Percentiles rank a stretch among this genome's conserved stretches.
These are phyloP conservation scores for Chionomys nivalis DNA, from an alignment of 2,113 vertebrate genomes.

Conservation along the genomic window DNA sequence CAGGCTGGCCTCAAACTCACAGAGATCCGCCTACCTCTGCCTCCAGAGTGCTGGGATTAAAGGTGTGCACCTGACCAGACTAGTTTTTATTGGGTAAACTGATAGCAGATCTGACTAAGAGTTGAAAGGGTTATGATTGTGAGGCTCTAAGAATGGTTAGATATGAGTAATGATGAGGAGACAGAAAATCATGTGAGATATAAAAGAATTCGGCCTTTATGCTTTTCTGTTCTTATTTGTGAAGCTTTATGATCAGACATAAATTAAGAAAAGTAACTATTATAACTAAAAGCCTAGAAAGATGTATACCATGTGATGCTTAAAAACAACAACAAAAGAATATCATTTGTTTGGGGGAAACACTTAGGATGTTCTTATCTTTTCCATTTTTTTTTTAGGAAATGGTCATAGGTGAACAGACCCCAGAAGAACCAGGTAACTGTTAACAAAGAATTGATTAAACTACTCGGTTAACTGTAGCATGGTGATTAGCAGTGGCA, in stretches of 20 bases:
- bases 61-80: no score
- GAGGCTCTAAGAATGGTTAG: not conserved
- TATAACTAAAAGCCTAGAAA: slow-evolving; percentile 4
- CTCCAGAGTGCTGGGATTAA: no score
- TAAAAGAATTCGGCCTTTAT: not conserved
- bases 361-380: slow-evolving; percentile 51
- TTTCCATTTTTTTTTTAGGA: slow-evolving; percentile 87
- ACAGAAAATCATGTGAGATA: not conserved
- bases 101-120: not conserved
- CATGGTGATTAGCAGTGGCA: not conserved
- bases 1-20: no score
- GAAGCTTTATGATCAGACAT: slow-evolving; percentile 44
- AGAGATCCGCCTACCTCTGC: no score
- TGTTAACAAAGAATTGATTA: slow-evolving; percentile 57
- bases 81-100: slow-evolving; percentile 7
- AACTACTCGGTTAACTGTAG: not conserved
- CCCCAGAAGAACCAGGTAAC: slow-evolving; percentile 89
- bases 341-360: slow-evolving; percentile 46
- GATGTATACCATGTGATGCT: not conserved
- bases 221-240: not conserved
- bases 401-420: slow-evolving; percentile 84
- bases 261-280: slow-evolving; percentile 14
- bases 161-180: not conserved
- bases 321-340: not conserved
- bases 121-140: slow-evolving; percentile 15